Percentiles rank a stretch among this genome's conserved stretches.
Conservation (phyloP, 2,888 invertebrate species). For the Erynnis tages region DNA sequence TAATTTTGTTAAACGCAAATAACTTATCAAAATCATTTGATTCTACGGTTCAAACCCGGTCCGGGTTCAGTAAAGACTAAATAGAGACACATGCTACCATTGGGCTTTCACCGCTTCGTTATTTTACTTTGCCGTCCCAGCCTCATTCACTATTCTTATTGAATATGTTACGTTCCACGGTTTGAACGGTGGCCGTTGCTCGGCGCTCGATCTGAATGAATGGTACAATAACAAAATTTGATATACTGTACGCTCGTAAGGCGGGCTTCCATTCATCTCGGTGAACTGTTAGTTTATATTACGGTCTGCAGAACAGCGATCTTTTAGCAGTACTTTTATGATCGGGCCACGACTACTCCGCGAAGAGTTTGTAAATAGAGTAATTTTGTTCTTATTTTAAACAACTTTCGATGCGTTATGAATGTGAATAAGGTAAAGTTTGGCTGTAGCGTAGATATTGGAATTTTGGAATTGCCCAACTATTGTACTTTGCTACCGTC, state of each 20-base stretch:
- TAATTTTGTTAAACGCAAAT: no score
- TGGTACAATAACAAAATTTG: slow-evolving; percentile 22
- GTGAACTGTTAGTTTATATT: slow-evolving; percentile 11
- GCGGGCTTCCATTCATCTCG: slow-evolving; percentile 16
- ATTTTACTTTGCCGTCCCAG: not conserved
- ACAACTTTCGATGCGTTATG: no score
- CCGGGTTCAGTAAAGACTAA: no score
- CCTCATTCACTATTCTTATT: slow-evolving; percentile 6
- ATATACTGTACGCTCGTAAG: slow-evolving; percentile 17
- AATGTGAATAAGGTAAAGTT: no score
- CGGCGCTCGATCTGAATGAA: slow-evolving; percentile 23
- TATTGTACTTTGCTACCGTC: no score
- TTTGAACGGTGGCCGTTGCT: not conserved
- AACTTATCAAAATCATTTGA: no score
- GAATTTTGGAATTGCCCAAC: no score
- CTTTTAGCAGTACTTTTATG: slow-evolving; percentile 6
- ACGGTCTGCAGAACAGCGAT: slow-evolving; percentile 9
- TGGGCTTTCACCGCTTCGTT: no score
- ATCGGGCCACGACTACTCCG: not conserved
- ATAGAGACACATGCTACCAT: no score
- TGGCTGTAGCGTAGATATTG: no score
- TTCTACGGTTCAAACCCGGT: no score
- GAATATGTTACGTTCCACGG: slow-evolving; percentile 11
- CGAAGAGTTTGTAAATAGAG: not conserved
- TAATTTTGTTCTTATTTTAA: not conserved